Evolutionary conservation across 2,888 invertebrate species (phyloP).

Genomic region (Cetonia aurata): DNA sequence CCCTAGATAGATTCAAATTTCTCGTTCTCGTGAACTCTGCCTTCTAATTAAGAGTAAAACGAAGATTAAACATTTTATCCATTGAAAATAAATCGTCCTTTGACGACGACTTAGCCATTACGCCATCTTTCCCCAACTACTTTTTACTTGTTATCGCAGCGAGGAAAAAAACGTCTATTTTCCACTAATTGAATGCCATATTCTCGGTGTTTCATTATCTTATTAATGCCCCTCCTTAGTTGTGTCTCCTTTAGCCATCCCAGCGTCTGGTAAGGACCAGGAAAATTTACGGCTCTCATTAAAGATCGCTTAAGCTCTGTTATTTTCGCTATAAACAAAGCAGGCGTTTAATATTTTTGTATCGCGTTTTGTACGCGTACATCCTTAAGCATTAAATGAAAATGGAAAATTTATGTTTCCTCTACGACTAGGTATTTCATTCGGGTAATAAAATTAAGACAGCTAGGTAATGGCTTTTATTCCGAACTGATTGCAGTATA

Average conservation of each 20-base stretch:
- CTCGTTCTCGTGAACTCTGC: slow-evolving; percentile 49
- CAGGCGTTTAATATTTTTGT: slow-evolving; percentile 40
- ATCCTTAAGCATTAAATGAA: slow-evolving; percentile 37
- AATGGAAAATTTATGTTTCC: slow-evolving; percentile 36
- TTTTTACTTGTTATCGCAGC: slow-evolving; percentile 45
- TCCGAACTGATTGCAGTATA: slow-evolving; percentile 11
- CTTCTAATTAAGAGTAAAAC: slow-evolving; percentile 54
- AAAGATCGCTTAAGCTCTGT: slow-evolving; percentile 40
- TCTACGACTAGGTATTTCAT: slow-evolving; percentile 29
- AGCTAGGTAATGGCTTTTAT: slow-evolving; percentile 35
- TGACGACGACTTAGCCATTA: slow-evolving; percentile 47
- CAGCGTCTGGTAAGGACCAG: slow-evolving; percentile 21
- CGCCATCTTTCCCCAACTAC: slow-evolving; percentile 22
- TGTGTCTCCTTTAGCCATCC: slow-evolving; percentile 44
- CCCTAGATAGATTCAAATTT: slow-evolving; percentile 19
- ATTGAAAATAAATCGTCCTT: slow-evolving; percentile 51
- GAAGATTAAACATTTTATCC: slow-evolving; percentile 32
- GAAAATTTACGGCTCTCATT: slow-evolving; percentile 41
- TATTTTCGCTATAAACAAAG: slow-evolving; percentile 41
- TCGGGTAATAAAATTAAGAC: slow-evolving; percentile 34
- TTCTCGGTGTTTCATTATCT: slow-evolving; percentile 57
- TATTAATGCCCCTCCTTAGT: slow-evolving; percentile 55
- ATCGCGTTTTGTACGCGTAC: slow-evolving; percentile 28
- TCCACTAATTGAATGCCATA: slow-evolving; percentile 57
- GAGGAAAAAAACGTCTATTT: slow-evolving; percentile 54